Evolutionary conservation across 2,888 invertebrate genomes (phyloP), one percentile per base, ranked within the genome.

Genomic region (Loripinus fragilis): DNA sequence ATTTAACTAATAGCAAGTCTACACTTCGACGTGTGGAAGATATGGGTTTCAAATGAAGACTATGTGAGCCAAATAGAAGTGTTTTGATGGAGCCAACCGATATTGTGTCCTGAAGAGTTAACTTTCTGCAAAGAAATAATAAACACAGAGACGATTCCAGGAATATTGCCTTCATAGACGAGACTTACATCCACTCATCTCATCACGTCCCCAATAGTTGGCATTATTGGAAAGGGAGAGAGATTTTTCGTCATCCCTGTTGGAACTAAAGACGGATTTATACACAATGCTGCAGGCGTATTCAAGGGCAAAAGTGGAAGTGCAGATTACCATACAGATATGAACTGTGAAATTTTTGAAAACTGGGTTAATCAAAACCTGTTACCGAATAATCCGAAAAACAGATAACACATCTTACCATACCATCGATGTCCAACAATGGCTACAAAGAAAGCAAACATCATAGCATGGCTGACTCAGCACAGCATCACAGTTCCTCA

Each of bases 371-470:
- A 12, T 20, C 60, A 74, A 15, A 68, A 60, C 5, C 35, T 69
- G n/a, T 45, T 74, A 2, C 71, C 71, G 15, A 71, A 71, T 23
- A 10, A 60, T 5, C 55, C 55, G 8, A 12, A 52, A 28, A 55
- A 33, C 69, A 20, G 74, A 74, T 23, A 74, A 74, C 25, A 55
- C 74, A 5, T 28, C 60, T 0, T 74, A 69, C 23, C 74, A 74
- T 64, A 74, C 55, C n/a, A 41, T 69, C 8, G 69, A 74, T 38
- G 33, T 35, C 8, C 69, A 74, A n/a, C 30, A 33, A 45, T 69
- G 68, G 38, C n/a, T n/a, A n/a, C n/a, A n/a, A n/a, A n/a, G n/a
- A n/a, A n/a, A n/a, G n/a, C n/a, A n/a, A n/a, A 55, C 69, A 20
- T 30, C 20, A 64, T 20, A 17, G 41, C 5, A 2, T 66, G 41